Percentiles rank a stretch among this genome's conserved stretches.
These are phyloP conservation scores for Salvator merianae DNA, from an alignment of 2,113 vertebrate species.

Conservation along the genomic window DNA sequence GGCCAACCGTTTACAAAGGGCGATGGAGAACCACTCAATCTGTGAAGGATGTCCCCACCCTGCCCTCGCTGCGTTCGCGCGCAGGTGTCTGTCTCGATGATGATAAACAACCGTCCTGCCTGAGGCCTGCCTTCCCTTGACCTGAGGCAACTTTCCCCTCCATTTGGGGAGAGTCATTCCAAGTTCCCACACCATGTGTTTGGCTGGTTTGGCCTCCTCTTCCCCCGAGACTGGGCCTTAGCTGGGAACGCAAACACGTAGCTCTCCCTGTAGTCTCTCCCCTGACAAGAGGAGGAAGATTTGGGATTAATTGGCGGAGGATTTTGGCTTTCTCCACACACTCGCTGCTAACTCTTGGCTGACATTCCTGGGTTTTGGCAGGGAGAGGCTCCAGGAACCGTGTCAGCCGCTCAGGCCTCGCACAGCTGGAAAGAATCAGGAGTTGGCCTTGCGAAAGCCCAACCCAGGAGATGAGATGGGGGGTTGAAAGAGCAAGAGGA, in stretches of 20 bases:
- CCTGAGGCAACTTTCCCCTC: background rate
- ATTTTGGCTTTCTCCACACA: conserved; percentile 42
- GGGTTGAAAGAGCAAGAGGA: background rate
- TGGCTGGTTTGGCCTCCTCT: background rate
- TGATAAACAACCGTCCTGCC: background rate
- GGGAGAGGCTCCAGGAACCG: conserved; percentile 52
- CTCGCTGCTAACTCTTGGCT: conserved; percentile 70
- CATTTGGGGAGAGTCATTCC: background rate
- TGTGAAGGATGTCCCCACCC: background rate
- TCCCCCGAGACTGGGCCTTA: background rate
- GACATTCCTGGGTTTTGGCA: conserved; percentile 64
- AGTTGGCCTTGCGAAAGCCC: background rate
- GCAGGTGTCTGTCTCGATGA: background rate
- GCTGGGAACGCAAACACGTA: conserved; percentile 14
- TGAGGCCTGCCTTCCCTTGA: background rate
- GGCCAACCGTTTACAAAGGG: background rate
- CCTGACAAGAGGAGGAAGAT: conserved; percentile 13
- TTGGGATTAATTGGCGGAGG: conserved; percentile 9
- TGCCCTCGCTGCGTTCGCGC: background rate
- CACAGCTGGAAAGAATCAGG: conserved; percentile 69
- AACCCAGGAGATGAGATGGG: conserved; percentile 2
- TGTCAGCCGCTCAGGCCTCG: conserved; percentile 54
- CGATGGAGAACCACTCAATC: too few species aligned
- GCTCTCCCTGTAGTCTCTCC: conserved; percentile 2
- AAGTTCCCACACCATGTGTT: background rate